Evolutionary conservation across 1,140 invertebrate genomes (phyloP).

Genomic region (Drosophila virilis): DNA sequence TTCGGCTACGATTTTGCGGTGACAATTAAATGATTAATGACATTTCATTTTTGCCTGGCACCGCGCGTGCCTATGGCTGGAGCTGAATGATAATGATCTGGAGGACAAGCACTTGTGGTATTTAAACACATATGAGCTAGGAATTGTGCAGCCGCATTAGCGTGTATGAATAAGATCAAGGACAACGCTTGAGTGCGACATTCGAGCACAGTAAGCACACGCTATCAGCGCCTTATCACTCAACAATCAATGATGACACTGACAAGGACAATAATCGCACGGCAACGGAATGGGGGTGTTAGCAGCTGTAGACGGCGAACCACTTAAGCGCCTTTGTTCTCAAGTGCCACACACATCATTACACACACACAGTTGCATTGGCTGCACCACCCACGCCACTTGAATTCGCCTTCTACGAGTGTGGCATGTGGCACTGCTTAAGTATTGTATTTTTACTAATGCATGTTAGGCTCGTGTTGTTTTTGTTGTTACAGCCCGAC

Average conservation of each 20-base stretch:
- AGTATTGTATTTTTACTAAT: conserved; percentile 39
- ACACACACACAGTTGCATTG: conserved; percentile 11
- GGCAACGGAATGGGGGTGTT: background rate
- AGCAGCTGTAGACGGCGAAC: conserved; percentile 13
- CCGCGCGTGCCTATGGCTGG: background rate
- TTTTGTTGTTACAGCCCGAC: conserved; percentile 1
- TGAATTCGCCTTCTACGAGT: conserved; percentile 19
- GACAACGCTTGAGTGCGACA: conserved; percentile 30
- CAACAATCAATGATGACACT: conserved; percentile 58
- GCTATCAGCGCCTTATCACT: conserved; percentile 52
- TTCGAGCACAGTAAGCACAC: conserved; percentile 45
- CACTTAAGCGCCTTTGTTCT: conserved; percentile 60
- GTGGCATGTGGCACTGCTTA: conserved; percentile 30
- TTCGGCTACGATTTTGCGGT: conserved; percentile 57
- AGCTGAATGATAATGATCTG: conserved; percentile 31
- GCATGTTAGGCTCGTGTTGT: conserved; percentile 1
- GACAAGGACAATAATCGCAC: conserved; percentile 25
- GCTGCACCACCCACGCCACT: conserved; percentile 18
- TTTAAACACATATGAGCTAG: too few relatives aligned
- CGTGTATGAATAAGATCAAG: conserved; percentile 29
- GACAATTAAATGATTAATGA: conserved; percentile 76
- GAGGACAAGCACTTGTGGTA: background rate
- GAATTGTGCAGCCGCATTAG: background rate
- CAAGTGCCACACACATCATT: conserved; percentile 44
- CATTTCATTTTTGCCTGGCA: background rate